Base-by-base conservation (phyloP, 2,797 vertebrate species). In the Rhyacichthys aspro region DNA sequence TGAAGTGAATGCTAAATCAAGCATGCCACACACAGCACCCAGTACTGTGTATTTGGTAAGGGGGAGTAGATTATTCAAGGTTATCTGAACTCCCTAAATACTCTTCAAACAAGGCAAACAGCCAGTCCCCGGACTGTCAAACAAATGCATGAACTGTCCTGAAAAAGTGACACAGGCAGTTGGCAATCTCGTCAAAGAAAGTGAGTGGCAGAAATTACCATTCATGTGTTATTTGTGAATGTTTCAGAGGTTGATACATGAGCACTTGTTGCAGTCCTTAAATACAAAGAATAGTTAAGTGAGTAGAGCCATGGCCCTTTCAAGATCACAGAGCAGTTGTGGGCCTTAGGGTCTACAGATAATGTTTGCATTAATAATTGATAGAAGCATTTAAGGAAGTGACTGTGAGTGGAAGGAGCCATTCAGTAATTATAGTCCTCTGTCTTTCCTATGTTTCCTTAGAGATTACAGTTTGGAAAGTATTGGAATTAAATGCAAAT, bases 321-420 rank as follows among this genome's bases (percentile, higher is more conserved):
- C n/a, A 63, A 76, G 84, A 75, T 71, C 76, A 69, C 76, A 74
- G 43, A 72, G 53, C 37, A 15, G 63, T 64, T 61, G 14, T 67
- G 36, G 37, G 50, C 55, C 65, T 64, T 33, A 78, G 63, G 68
- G 66, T 50, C 60, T 77, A 73, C 76, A 77, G 80, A 81, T 79
- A 62, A 78, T 83, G 72, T 78, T 81, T 64, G 71, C 79, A 86
- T 89, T 76, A 88, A 89, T 89, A 89, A 89, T 85, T 72, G 44
- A 89, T 86, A 55, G 42, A 55, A 56, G 36, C 36, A 53, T 11
- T 36, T 59, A 49, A 61, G 48, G 63, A 70, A 41, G 63, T 36
- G 65, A 77, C 54, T 50, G 77, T 47, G 33, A 71, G 59, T 59
- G 59, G 67, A 73, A 66, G 75, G 37, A 74, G 59, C 53, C 56